Percentiles rank a stretch among this genome's conserved stretches.
phyloP scores from a whole-genome alignment of 2,888 invertebrate species.

The Rhyacophila evoluta region DNA sequence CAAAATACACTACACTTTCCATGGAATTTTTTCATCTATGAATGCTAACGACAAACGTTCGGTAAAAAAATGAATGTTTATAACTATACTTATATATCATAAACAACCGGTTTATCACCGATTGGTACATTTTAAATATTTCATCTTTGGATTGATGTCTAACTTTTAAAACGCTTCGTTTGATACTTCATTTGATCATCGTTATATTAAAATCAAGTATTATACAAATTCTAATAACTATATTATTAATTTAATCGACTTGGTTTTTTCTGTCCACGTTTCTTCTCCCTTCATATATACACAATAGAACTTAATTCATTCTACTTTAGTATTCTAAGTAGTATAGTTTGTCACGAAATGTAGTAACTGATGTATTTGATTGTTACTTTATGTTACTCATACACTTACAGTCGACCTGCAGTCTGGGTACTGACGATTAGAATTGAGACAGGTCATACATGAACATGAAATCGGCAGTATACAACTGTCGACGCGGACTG shows the following conservation, averaged over 20 bases:
- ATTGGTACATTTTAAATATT: not conserved
- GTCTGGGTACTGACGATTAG: no score
- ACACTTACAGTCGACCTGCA: no score
- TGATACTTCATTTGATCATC: slow-evolving; percentile 30
- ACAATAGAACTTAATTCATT: no score
- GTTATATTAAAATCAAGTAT: slow-evolving; percentile 25
- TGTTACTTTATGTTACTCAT: not conserved
- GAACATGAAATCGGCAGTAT: no score
- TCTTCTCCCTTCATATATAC: no score
- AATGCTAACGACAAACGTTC: not conserved
- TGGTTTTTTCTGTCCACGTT: not conserved
- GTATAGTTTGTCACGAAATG: not conserved
- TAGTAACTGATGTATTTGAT: not conserved
- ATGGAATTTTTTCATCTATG: not conserved
- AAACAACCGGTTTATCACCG: not conserved
- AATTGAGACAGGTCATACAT: no score
- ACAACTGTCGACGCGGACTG: no score
- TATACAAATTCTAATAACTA: slow-evolving; percentile 49
- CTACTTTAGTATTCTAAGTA: not conserved
- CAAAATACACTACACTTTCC: not conserved
- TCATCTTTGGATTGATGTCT: slow-evolving; percentile 42
- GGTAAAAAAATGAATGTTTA: not conserved
- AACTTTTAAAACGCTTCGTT: slow-evolving; percentile 37
- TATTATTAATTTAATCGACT: slow-evolving; percentile 25
- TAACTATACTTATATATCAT: not conserved